Evolutionary conservation across 2,797 vertebrate species (phyloP).

Genomic region (Botia kubotai): DNA sequence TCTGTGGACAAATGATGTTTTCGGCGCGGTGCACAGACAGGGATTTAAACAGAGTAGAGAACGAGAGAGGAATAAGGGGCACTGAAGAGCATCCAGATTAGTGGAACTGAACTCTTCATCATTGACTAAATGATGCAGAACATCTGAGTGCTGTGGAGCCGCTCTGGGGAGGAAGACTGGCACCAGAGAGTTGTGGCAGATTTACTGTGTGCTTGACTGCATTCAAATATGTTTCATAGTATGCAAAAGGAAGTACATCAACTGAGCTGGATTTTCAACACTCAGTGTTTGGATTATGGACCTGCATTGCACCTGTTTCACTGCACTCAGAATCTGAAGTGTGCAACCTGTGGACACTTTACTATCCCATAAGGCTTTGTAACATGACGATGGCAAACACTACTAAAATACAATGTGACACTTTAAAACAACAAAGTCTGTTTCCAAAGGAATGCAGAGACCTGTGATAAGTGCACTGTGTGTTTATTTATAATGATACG

Average conservation of each 20-base stretch:
- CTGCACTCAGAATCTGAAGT: background rate
- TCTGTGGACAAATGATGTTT: constrained; percentile 13
- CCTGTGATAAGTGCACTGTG: no score
- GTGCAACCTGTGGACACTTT: background rate
- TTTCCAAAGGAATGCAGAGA: no score
- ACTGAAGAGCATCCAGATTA: constrained; percentile 7
- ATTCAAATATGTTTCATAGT: background rate
- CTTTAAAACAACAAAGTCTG: no score
- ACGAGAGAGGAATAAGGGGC: background rate
- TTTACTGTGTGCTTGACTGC: background rate
- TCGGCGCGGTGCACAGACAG: background rate
- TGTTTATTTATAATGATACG: constrained; percentile 26
- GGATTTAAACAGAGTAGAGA: background rate
- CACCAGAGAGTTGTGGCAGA: background rate
- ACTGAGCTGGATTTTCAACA: background rate
- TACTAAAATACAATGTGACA: no score
- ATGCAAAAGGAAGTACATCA: background rate
- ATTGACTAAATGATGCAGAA: constrained; percentile 54
- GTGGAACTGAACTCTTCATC: constrained; percentile 61
- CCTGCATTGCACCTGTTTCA: background rate
- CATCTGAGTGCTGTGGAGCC: constrained; percentile 37
- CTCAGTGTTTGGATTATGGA: background rate
- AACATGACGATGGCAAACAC: background rate
- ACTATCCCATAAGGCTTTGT: background rate
- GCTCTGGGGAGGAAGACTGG: background rate